Conservation (phyloP, 2,113 vertebrate genomes). For the Monopterus albus region DNA sequence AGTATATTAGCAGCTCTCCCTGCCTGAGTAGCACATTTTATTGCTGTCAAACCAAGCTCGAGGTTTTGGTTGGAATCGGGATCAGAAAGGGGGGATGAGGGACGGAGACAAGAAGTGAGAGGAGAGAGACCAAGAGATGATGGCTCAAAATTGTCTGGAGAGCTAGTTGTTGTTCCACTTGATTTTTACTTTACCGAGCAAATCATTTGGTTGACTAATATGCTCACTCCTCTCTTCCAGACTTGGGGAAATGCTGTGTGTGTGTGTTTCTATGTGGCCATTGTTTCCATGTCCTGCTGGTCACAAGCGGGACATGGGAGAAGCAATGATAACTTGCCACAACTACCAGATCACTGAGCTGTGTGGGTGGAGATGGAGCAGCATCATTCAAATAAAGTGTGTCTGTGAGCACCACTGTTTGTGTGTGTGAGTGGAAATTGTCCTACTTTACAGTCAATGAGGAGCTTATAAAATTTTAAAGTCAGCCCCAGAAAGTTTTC, state of each 20-base stretch:
- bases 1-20: slow-evolving; percentile 63
- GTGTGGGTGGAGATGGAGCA: slow-evolving; percentile 32
- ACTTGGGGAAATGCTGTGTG: slow-evolving; percentile 7
- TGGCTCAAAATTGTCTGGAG: slow-evolving; percentile 50
- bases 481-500: slow-evolving; percentile 23
- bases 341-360: slow-evolving; percentile 44
- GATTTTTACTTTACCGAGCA: slow-evolving; percentile 76
- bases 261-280: neutral
- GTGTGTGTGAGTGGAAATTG: slow-evolving; percentile 29
- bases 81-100: slow-evolving; percentile 36
- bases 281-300: slow-evolving; percentile 43
- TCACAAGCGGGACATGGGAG: slow-evolving; percentile 47
- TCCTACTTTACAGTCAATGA: slow-evolving; percentile 53
- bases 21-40: slow-evolving; percentile 72
- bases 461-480: slow-evolving; percentile 53
- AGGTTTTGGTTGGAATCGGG: slow-evolving; percentile 72
- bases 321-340: slow-evolving; percentile 41
- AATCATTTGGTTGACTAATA: slow-evolving; percentile 77
- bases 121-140: slow-evolving; percentile 36
- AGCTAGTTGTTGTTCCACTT: slow-evolving; percentile 70
- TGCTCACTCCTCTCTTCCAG: slow-evolving; percentile 26
- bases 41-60: slow-evolving; percentile 78
- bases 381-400: slow-evolving; percentile 32
- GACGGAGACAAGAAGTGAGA: slow-evolving; percentile 15
- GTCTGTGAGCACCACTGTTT: slow-evolving; percentile 16